Evolutionary conservation across 2,113 vertebrate genomes (phyloP).

Genomic region (Atractosteus spatula): DNA sequence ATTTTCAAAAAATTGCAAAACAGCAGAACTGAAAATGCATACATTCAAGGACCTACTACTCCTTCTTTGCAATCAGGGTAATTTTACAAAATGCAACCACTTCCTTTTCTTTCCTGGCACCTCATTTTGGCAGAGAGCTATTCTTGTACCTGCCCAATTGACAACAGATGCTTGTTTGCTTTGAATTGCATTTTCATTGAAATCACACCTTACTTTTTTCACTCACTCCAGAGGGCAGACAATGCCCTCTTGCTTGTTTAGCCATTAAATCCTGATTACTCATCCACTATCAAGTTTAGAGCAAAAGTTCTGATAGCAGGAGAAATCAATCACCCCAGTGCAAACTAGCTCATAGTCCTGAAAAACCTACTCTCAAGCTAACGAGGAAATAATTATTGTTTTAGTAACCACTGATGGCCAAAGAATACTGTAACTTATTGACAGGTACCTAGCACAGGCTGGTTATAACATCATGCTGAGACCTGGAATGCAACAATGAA

Average conservation of each 20-base stretch:
- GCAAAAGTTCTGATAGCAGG: slow-evolving; percentile 4
- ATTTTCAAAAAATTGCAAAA: too few relatives aligned
- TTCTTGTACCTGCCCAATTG: background rate
- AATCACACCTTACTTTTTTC: slow-evolving; percentile 16
- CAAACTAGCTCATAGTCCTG: slow-evolving; percentile 1
- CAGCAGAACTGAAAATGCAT: too few relatives aligned
- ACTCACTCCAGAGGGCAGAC: slow-evolving; percentile 1
- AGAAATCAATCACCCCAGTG: slow-evolving; percentile 26
- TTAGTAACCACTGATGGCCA: slow-evolving; percentile 4
- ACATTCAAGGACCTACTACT: too few relatives aligned
- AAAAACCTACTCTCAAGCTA: background rate
- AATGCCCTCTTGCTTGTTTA: slow-evolving; percentile 21
- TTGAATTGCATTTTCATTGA: slow-evolving; percentile 21
- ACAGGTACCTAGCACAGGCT: background rate
- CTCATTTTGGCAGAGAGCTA: too few relatives aligned
- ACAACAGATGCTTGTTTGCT: slow-evolving; percentile 16
- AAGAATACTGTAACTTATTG: background rate
- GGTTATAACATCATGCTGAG: too few relatives aligned
- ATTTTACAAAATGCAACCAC: too few relatives aligned
- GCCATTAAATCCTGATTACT: slow-evolving; percentile 24
- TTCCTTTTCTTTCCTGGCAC: too few relatives aligned
- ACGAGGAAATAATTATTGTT: slow-evolving; percentile 18
- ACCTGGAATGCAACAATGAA: too few relatives aligned
- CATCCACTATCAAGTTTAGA: background rate
- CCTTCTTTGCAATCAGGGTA: too few relatives aligned